Evolutionary conservation across 2,113 vertebrate genomes (phyloP).

Genomic region (Rhinogobius similis): DNA sequence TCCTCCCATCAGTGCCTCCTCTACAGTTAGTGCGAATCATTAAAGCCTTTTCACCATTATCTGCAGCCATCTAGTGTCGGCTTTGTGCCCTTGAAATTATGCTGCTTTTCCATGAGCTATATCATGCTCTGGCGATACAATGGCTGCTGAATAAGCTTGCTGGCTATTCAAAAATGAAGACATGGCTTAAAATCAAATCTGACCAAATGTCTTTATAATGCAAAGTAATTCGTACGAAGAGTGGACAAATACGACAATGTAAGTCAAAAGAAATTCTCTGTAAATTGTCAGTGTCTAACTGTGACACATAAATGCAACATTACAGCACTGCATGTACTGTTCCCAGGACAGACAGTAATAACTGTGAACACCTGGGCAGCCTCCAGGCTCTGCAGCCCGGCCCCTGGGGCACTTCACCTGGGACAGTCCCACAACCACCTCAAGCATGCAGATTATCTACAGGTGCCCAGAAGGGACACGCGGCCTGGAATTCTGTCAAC

Average conservation of each 20-base stretch:
- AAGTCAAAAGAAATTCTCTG: neutral
- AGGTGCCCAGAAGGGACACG: conserved; percentile 68
- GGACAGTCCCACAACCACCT: conserved; percentile 65
- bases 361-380: conserved; percentile 75
- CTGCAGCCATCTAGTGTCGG: conserved; percentile 85
- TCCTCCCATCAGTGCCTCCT: conserved; percentile 13
- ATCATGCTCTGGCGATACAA: conserved; percentile 20
- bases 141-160: neutral
- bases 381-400: conserved; percentile 69
- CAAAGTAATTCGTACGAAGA: neutral
- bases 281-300: conserved; percentile 41
- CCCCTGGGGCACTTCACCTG: conserved; percentile 78
- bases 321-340: conserved; percentile 46
- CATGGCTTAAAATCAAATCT: neutral
- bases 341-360: conserved; percentile 66
- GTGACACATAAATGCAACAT: conserved; percentile 53
- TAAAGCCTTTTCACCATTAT: conserved; percentile 79
- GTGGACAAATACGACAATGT: neutral
- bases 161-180: neutral
- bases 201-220: neutral
- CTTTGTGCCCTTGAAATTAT: conserved; percentile 75
- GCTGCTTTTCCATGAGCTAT: conserved; percentile 39
- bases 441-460: conserved; percentile 65
- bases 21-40: conserved; percentile 65
- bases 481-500: conserved; percentile 71